Base-by-base conservation (phyloP, 2,888 invertebrate species). In the Drosophila quinaria region DNA sequence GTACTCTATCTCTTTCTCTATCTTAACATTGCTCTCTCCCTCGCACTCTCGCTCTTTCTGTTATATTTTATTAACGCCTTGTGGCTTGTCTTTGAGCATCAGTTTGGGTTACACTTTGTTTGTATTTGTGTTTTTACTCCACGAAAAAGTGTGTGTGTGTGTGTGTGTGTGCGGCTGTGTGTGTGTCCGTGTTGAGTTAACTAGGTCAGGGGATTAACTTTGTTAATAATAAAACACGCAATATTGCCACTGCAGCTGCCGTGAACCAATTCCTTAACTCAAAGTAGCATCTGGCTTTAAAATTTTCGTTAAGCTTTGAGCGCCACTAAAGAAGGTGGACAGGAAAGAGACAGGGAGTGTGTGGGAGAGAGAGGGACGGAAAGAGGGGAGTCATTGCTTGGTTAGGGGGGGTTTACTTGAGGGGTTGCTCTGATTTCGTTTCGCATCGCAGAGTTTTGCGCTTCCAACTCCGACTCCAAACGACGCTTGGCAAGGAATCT, bases 191-290 rank as follows among this genome's bases (percentile, higher is more conserved):
- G 70, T 59, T 63, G 44, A 70, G 74, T 74, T 79, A 81, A 83
- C 86, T 83, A 80, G 85, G 86, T 85, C 83, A 81, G 78, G 80
- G 80, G 81, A 86, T 86, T 86, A 83, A 85, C 76, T 83, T 83
- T 81, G 83, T 85, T 83, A 85, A 86, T 86, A 86, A 86, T 86
- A 83, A 73, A 86, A 80, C 78, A 75, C 80, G 73, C 72, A 83
- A 83, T 80, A 76, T 75, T 71, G 75, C 82, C 80, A 62, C 68
- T 73, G 73, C 73, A 73, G 68, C 70, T 81, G 77, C 72, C 58
- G 70, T 64, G 70, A 63, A 71, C 67, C 51, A 73, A 78, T 74
- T 74, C 58, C 67, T 62, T 74, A 54, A 31, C 50, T 69, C 68
- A 56, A 74, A 79, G 68, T 42, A 54, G 81, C 74, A 77, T 70